Base-by-base conservation (phyloP, 2,113 vertebrate species). In the Campylorhamphus procurvoides region DNA sequence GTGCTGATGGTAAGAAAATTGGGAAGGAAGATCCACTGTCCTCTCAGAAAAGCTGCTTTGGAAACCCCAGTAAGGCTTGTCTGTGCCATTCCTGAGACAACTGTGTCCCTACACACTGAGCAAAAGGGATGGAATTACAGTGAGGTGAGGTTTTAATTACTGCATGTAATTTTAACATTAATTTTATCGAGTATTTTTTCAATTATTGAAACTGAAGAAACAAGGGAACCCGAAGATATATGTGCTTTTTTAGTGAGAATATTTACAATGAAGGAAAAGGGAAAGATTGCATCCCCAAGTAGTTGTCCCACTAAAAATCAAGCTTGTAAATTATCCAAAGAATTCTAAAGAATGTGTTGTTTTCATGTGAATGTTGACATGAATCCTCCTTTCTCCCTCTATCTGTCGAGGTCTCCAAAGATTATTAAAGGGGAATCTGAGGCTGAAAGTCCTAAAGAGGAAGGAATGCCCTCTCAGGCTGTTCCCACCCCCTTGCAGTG, bases 181-280 rank as follows among this genome's bases (percentile, higher is more conserved):
- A 27, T 15, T 28, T 28, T 9, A 28, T 52, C 20, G 8, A 27
- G 50, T 14, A 3, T 27, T 27, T 52, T 52, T 28, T 52, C 25
- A 15, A 16, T 28, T 28, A 52, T 27, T 52, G 27, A 52, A 52
- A 52, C 14, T 52, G 50, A 52, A 52, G 50, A 52, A 28, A 52
- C 25, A 27, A 52, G 50, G 24, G 25, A 52, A 16, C 14, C 14
- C 16, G 16, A 58, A 69, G 47, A 10, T 33, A 56, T 0, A 0
- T 56, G 25, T 9, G 7, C 7, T 88, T 44, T 6, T 60, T 91
- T n/a, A 29, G 6, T 44, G 49, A 23, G 3, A 64, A 12, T 15
- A 31, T 23, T 74, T 69, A 29, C 31, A 82, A 56, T 47, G 14
- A 73, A 66, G 47, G 33, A 22, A 52, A 27, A 78, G 87, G 10